Base-by-base conservation (phyloP, 2,113 vertebrate species). In the Acanthisitta chloris region DNA sequence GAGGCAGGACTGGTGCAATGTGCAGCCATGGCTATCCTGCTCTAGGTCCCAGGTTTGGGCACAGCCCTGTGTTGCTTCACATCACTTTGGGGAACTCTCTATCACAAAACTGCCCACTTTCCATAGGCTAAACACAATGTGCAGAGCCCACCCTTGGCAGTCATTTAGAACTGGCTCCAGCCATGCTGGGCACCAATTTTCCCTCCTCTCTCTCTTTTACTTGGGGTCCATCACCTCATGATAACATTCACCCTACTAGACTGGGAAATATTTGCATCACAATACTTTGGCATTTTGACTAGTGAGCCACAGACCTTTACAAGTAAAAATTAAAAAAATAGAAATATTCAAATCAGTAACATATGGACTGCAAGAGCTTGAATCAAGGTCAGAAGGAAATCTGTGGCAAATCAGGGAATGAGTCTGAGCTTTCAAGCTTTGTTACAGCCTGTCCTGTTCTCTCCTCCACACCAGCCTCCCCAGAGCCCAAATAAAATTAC, bases 351-450 rank as follows among this genome's bases (percentile, higher is more conserved):
- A 58, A 80, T 86, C 34, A 36, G 34, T 81, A 90, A 66, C 94
- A 78, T 66, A 93, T 40, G 72, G 83, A 55, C 91, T 28, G 14
- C 45, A 66, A 88, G 36, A 31, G 59, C 52, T 78, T 71, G 59
- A 90, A 86, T 77, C 81, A 93, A 92, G 81, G 91, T 94, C 90
- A 66, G 52, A 61, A 46, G 43, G n/a, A 96, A 93, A 83, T 51
- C 74, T 64, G 23, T 42, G 55, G 76, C 71, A 86, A 90, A 92
- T 29, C 43, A 64, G 67, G 46, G 42, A 87, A 79, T 0, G 8
- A 61, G 73, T 87, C 49, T 33, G 45, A 19, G 64, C 65, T 89
- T 91, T 43, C 74, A 66, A 81, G 40, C 69, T 59, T 67, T 71
- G 25, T 12, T 64, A 26, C 46, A 51, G 36, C 65, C 55, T 59